These are phyloP conservation scores for Paramisgurnus dabryanus DNA, from an alignment of 2,113 vertebrate genomes.

Conservation along the genomic window DNA sequence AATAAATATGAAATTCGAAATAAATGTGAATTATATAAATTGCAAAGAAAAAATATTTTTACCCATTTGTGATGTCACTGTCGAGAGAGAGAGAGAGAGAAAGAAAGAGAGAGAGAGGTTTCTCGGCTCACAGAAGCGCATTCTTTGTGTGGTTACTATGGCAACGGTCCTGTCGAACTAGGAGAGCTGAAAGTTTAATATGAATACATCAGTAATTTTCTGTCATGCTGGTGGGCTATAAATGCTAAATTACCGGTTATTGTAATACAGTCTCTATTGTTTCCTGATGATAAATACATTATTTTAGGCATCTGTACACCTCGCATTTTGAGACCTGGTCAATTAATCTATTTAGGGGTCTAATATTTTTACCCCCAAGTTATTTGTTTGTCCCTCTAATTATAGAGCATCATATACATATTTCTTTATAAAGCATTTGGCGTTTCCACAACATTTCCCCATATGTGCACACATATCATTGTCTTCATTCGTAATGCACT, in stretches of 20 bases:
- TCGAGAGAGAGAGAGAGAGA: constrained; percentile 29
- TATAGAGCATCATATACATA: neutral
- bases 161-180: constrained; percentile 45
- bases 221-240: constrained; percentile 48
- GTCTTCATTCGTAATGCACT: too few species aligned
- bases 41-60: too few species aligned
- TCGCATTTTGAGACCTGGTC: constrained; percentile 20
- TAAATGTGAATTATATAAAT: neutral
- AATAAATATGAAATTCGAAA: neutral
- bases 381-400: neutral
- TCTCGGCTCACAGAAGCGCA: constrained; percentile 27
- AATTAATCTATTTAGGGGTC: neutral
- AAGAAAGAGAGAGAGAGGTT: constrained; percentile 22
- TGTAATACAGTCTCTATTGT: constrained; percentile 51
- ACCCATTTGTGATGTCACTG: constrained; percentile 2
- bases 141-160: constrained; percentile 57
- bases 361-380: neutral
- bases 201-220: constrained; percentile 56
- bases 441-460: neutral
- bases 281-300: constrained; percentile 41
- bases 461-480: neutral
- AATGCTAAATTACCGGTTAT: constrained; percentile 53
- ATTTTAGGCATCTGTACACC: constrained; percentile 7
- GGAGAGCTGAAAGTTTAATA: constrained; percentile 55
- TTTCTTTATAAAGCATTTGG: neutral